Conservation (phyloP, 2,113 vertebrate genomes). For the Dromiciops gliroides region DNA sequence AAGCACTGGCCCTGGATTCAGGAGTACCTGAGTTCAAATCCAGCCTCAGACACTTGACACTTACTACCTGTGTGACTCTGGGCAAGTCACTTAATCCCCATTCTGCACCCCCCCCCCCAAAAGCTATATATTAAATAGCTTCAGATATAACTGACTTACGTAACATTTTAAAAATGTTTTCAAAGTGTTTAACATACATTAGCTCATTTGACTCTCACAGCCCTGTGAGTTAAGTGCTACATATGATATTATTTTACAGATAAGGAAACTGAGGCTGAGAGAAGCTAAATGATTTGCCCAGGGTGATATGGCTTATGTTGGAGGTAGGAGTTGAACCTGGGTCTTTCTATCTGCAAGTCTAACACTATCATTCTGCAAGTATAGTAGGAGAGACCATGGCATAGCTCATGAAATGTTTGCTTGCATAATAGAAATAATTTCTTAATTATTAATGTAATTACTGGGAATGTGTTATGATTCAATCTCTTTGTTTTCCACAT, state of each 20-base stretch:
- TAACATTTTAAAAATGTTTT: background rate
- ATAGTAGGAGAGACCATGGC: background rate
- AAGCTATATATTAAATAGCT: background rate
- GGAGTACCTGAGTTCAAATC: no score
- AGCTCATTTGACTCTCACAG: background rate
- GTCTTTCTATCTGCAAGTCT: background rate
- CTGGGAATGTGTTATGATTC: constrained; percentile 11
- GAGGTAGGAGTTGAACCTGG: background rate
- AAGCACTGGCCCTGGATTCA: no score
- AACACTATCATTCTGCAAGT: background rate
- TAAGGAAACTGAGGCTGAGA: background rate
- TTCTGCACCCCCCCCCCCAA: no score
- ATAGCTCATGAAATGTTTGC: background rate
- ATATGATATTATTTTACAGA: background rate
- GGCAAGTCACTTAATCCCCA: no score
- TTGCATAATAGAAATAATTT: background rate
- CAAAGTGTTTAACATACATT: background rate
- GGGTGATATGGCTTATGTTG: background rate
- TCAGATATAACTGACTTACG: background rate
- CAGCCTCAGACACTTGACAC: no score
- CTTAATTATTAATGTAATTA: constrained; percentile 25
- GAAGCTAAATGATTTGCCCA: background rate
- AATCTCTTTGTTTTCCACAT: constrained; percentile 19
- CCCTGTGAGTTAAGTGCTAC: background rate
- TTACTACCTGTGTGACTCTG: no score